Evolutionary conservation across 2,113 vertebrate genomes (phyloP), one percentile per base, ranked within the genome.

Genomic region (Amphiprion ocellaris): DNA sequence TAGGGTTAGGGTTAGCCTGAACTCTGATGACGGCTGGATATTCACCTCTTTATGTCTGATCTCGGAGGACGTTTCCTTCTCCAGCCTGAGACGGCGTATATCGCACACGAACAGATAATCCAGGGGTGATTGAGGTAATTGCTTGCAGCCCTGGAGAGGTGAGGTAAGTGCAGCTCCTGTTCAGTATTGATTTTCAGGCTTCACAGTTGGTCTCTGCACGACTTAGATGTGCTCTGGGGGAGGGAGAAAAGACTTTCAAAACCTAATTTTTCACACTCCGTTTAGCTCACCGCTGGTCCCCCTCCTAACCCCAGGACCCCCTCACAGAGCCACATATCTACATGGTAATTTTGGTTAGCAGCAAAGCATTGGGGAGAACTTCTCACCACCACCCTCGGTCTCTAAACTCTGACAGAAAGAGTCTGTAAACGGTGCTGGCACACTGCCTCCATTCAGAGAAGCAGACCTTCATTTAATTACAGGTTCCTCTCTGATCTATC

Each of bases 61-160:
- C 89, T 83, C 61, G 37, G 66, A 71, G 28, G 80, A 87, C 79
- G 58, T 81, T 79, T 84, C 73, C 84, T 49, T 56, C 85, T 63
- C 63, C 82, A 75, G 83, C 88, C 83, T 21, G 56, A 77, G 79
- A 67, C 67, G 16, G 68, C 77, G 58, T 77, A 80, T 60, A 90
- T 87, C 46, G 58, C 81, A 70, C 81, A 81, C 63, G 85, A 86
- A 77, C 77, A 86, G 90, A 84, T 91, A 89, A 89, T 89, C 81
- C 84, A 58, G 67, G 75, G 76, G 85, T 83, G 93, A 84, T 82
- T 88, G 69, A 74, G 79, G 74, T 94, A 89, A 94, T 93, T 93
- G 83, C 87, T 92, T 86, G 90, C 91, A 93, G 52, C 82, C 81
- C 76, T 82, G 73, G 70, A 81, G 81, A 87, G 72, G 78, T 90